Conservation (phyloP, 1,140 invertebrate species). For the Eriocheir sinensis region DNA sequence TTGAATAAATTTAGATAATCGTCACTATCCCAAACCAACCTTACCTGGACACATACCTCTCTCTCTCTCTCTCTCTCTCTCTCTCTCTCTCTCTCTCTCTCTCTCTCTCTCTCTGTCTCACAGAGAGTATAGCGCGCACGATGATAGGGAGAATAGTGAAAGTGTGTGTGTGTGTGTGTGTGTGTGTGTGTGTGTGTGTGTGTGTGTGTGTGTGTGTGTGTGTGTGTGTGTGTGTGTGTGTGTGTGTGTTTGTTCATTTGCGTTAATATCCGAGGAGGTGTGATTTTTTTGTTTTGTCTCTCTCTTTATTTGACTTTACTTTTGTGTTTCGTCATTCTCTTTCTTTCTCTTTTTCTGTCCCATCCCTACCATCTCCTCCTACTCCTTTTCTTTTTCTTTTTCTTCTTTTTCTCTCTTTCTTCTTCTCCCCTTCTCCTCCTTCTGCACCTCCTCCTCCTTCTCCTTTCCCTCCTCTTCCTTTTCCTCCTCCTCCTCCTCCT, state of each 20-base stretch:
- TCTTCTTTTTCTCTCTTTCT: too few species aligned
- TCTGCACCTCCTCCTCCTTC: neutral
- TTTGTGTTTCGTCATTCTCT: neutral
- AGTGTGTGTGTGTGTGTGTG: neutral
- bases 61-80: too few species aligned
- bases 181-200: neutral
- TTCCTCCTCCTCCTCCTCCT: too few species aligned
- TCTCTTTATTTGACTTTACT: neutral
- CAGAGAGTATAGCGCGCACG: too few species aligned
- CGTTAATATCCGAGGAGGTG: neutral
- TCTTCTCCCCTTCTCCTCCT: neutral
- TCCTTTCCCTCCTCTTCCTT: neutral
- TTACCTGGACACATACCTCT: neutral
- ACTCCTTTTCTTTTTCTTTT: neutral
- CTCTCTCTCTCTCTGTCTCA: neutral
- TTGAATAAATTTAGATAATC: neutral
- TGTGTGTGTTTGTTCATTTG: too few species aligned
- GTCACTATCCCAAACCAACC: neutral
- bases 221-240: constrained; percentile 4
- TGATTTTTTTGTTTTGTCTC: neutral
- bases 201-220: neutral
- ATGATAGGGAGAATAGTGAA: neutral
- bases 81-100: neutral
- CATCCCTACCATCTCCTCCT: neutral
- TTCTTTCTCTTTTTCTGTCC: neutral